Evolutionary conservation across 2,113 vertebrate species (phyloP), one percentile per base, ranked within the genome.

Genomic region (Phodopus roborovskii): DNA sequence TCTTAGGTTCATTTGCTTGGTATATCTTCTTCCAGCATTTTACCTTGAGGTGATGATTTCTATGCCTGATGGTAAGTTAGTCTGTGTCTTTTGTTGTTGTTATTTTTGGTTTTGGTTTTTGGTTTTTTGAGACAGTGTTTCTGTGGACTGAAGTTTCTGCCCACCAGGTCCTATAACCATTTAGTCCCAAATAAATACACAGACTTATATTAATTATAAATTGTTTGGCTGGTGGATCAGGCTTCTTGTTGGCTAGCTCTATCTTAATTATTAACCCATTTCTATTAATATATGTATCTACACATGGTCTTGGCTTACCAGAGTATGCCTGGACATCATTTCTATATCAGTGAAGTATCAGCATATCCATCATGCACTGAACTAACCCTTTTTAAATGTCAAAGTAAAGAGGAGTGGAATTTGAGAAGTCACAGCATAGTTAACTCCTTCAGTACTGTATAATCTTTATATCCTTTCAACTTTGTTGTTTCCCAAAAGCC

Each of bases 401-500:
- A 50, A 89, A 78, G 90, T 93, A 33, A 96, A 96, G 56, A 73
- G 19, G 91, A 94, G 12, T 90, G 56, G 94, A 82, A 84, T 96
- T 58, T 94, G 81, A 90, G 62, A 84, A 71, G 33, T 84, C 91
- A 66, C 33, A 89, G 50, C 3, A 10, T 83, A 83, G 66, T 91
- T 75, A 30, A 84, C 56, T 50, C 48, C n/a, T 16, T n/a, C 50
- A 50, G 60, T 78, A 56, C 28, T 84, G 22, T 73, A 62, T 78
- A 79, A 90, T n/a, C n/a, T n/a, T n/a, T n/a, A n/a, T n/a, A n/a
- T n/a, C 64, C 8, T 96, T 17, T 81, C 28, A 88, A 66, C 60
- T 94, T 42, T 77, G 64, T 50, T 75, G 45, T 96, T 95, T 97
- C 16, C 85, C 73, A 58, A 94, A 48, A 96, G 33, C 33, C 81